Conservation (phyloP, 2,113 vertebrate species). For the Corythornis madagascariensis region DNA sequence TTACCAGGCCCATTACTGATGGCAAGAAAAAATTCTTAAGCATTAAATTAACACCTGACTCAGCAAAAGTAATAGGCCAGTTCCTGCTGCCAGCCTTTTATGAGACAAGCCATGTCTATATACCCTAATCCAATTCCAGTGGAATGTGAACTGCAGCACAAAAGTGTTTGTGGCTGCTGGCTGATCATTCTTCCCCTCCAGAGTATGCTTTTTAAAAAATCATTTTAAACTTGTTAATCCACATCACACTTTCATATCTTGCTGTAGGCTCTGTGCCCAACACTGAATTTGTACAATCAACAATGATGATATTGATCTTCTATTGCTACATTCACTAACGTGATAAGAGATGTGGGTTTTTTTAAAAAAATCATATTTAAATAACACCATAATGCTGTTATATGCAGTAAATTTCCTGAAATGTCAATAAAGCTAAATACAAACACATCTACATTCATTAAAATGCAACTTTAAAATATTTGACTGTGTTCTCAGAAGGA, state of each 20-base stretch:
- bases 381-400: neutral
- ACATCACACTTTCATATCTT: neutral
- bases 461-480: neutral
- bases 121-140: neutral
- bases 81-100: neutral
- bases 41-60: neutral
- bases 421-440: neutral
- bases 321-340: neutral
- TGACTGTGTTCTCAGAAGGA: neutral
- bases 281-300: neutral
- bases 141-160: neutral
- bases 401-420: neutral
- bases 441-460: neutral
- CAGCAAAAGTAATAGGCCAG: neutral
- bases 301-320: slow-evolving; percentile 19
- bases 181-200: neutral
- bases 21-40: neutral
- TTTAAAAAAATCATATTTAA: neutral
- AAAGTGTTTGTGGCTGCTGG: neutral
- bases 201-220: neutral
- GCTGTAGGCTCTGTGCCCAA: neutral
- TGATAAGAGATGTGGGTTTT: neutral
- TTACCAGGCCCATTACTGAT: neutral
- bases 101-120: neutral
- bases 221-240: neutral